These are phyloP conservation scores for Stichodactyla helianthus DNA, from an alignment of 64 coral and sea anemone genomes.

Conservation along the genomic window DNA sequence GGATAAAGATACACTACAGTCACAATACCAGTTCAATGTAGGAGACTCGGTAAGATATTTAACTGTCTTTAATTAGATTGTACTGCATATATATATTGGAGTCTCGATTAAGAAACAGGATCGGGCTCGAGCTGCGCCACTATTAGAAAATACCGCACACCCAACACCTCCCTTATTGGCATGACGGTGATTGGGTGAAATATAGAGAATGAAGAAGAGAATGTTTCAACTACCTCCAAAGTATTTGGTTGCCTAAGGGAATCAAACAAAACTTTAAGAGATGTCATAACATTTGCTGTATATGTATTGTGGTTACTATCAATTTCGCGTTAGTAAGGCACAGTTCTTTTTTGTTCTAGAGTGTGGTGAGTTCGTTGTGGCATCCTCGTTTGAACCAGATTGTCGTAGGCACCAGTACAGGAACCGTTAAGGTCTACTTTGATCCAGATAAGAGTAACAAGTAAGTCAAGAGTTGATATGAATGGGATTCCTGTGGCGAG, in stretches of 20 bases:
- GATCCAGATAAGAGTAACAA: conserved; percentile 86
- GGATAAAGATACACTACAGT: conserved; percentile 69
- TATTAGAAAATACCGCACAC: no score
- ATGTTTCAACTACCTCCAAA: no score
- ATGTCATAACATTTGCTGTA: no score
- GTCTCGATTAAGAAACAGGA: neutral
- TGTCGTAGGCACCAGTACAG: conserved; percentile 68
- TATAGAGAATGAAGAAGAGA: no score
- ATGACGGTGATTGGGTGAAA: no score
- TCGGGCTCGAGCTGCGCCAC: neutral
- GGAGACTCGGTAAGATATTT: conserved; percentile 72
- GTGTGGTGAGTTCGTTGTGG: conserved; percentile 92
- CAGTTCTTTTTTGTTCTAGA: conserved; percentile 21
- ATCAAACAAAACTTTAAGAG: no score
- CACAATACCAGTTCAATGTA: conserved; percentile 66
- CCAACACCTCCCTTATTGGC: no score
- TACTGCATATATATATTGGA: neutral
- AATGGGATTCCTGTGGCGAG: neutral
- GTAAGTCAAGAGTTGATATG: conserved; percentile 31
- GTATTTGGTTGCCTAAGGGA: no score
- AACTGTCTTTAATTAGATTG: neutral
- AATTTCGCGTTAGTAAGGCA: no score
- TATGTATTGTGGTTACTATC: no score
- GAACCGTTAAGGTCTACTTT: conserved; percentile 84
- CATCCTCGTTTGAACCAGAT: conserved; percentile 90